Percentiles rank a stretch among this genome's conserved stretches.
These are phyloP conservation scores for Lasius fuliginosus DNA, from an alignment of 2,888 invertebrate genomes.

Conservation along the genomic window DNA sequence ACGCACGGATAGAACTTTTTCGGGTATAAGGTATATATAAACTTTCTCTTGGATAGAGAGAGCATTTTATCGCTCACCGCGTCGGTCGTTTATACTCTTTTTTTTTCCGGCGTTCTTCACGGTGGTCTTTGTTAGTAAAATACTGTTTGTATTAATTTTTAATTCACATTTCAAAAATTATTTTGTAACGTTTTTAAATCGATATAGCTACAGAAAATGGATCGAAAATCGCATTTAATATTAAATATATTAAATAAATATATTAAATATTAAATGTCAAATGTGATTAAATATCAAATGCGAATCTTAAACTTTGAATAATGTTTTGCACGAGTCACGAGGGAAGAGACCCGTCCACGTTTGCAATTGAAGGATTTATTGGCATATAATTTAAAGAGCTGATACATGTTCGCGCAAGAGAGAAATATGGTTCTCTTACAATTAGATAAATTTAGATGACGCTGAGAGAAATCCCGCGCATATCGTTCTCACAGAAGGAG, in stretches of 20 bases:
- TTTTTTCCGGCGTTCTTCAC: slow-evolving; percentile 28
- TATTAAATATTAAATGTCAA: not conserved
- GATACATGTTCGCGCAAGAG: slow-evolving; percentile 10
- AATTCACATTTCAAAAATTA: not conserved
- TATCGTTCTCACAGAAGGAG: slow-evolving; percentile 31
- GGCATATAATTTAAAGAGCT: slow-evolving; percentile 33
- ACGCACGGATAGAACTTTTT: not conserved
- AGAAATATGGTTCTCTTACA: slow-evolving; percentile 14
- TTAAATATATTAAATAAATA: slow-evolving; percentile 1
- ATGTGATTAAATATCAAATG: not conserved
- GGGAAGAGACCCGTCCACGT: not conserved
- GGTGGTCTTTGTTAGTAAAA: slow-evolving; percentile 17
- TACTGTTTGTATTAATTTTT: not conserved
- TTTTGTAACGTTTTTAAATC: not conserved
- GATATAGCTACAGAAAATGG: not conserved
- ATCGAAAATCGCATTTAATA: not conserved
- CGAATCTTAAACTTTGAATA: not conserved
- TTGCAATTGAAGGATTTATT: slow-evolving; percentile 33
- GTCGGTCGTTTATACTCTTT: slow-evolving; percentile 11
- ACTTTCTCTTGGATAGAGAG: slow-evolving; percentile 48
- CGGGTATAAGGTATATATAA: slow-evolving; percentile 14
- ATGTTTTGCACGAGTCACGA: not conserved
- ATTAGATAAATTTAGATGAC: slow-evolving; percentile 43
- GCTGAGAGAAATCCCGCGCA: slow-evolving; percentile 9
- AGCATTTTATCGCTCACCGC: slow-evolving; percentile 27